phyloP scores from a whole-genome alignment of 2,888 invertebrate species.

The Bimastos eiseni region DNA sequence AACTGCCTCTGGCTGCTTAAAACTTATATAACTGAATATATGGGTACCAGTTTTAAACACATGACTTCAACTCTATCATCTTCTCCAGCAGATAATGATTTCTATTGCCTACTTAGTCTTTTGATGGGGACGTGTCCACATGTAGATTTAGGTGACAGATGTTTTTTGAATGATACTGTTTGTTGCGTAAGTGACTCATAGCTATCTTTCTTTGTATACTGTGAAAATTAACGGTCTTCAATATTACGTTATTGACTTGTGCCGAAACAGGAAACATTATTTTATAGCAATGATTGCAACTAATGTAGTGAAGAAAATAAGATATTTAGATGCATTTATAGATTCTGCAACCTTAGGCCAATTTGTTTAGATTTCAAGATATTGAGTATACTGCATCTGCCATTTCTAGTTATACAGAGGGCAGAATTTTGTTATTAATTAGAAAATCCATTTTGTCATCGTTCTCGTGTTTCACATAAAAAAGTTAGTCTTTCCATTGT shows the following conservation, averaged over 20 bases:
- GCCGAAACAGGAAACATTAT: background rate
- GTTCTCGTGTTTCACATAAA: background rate
- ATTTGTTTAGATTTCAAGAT: background rate
- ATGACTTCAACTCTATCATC: slow-evolving; percentile 2
- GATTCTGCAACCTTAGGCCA: background rate
- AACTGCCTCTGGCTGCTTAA: background rate
- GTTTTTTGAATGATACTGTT: background rate
- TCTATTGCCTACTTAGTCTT: background rate
- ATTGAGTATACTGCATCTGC: background rate
- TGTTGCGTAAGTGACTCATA: background rate
- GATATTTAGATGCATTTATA: background rate
- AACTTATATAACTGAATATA: background rate
- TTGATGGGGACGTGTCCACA: background rate
- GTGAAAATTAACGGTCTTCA: background rate
- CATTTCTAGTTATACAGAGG: background rate
- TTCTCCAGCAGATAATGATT: background rate
- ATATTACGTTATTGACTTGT: background rate
- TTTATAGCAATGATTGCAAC: background rate
- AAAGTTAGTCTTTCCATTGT: background rate
- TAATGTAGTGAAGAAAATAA: background rate
- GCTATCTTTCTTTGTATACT: background rate
- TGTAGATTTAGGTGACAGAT: background rate
- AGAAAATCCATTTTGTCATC: background rate
- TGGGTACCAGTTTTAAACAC: background rate
- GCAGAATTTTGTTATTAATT: background rate